A percentile compares a stretch with the other conserved stretches of the same genome.
Conservation (phyloP, 2,113 vertebrate genomes). For the Ptilorrhoa leucosticta region DNA sequence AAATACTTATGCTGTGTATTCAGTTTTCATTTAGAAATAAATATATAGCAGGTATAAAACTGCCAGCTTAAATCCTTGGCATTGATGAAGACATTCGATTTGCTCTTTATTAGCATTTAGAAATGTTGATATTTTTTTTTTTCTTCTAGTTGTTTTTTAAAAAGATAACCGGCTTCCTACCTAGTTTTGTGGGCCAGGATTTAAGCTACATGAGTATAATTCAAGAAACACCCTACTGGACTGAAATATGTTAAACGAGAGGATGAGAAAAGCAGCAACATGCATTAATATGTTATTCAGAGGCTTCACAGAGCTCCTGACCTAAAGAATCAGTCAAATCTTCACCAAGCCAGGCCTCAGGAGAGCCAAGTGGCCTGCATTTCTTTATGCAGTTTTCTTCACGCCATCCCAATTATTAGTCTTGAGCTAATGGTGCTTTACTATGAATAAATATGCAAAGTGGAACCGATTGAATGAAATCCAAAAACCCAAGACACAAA, state of each 20-base stretch:
- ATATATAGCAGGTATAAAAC: not conserved
- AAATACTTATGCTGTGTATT: not conserved
- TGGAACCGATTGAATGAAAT: not conserved
- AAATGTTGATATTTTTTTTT: not conserved
- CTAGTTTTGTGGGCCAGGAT: not conserved
- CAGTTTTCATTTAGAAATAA: not conserved
- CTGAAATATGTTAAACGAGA: not conserved
- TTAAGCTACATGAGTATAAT: not conserved
- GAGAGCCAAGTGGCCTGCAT: not conserved
- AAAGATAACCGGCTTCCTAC: not conserved
- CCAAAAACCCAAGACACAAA: conserved; percentile 4
- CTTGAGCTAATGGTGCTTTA: not conserved
- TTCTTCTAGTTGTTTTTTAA: not conserved
- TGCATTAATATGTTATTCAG: not conserved
- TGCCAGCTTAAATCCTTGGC: not conserved
- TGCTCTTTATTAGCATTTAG: not conserved
- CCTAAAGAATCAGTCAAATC: not conserved
- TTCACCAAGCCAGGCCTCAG: not conserved
- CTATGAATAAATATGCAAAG: conserved; percentile 24
- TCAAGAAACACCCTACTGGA: not conserved
- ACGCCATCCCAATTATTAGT: not conserved
- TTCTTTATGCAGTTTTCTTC: not conserved
- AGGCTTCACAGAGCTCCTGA: not conserved
- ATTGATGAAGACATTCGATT: not conserved
- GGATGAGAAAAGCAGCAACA: not conserved